Conservation (phyloP, 1,140 invertebrate species). For the Arion vulgaris region DNA sequence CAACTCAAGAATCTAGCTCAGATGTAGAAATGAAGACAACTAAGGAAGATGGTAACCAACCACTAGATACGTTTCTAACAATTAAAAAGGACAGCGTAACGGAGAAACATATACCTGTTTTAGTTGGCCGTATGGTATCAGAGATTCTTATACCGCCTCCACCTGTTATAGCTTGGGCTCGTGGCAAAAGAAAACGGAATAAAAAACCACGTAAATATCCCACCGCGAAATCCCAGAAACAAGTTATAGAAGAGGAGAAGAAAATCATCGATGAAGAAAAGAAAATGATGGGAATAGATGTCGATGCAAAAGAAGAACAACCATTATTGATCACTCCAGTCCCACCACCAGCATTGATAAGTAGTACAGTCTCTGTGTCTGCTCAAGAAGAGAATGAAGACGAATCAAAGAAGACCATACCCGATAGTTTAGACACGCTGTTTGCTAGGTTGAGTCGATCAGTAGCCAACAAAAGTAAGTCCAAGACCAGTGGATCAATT, state of each 20-base stretch:
- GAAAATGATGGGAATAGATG: conserved; percentile 21
- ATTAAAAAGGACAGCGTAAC: not conserved
- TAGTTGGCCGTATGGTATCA: not conserved
- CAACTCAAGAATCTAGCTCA: not conserved
- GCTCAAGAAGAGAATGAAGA: not conserved
- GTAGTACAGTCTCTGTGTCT: not conserved
- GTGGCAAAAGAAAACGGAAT: too few species aligned
- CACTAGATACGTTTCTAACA: conserved; percentile 20
- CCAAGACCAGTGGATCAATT: not conserved
- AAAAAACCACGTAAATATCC: too few species aligned
- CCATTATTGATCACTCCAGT: not conserved
- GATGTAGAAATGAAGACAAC: conserved; percentile 9
- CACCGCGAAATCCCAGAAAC: not conserved
- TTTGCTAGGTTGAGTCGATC: conserved; percentile 1
- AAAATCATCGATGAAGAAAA: not conserved
- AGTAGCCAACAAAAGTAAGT: not conserved
- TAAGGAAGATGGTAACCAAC: conserved; percentile 10
- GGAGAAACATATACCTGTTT: conserved; percentile 7
- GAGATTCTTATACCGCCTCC: conserved; percentile 22
- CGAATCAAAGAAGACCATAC: not conserved
- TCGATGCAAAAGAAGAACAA: not conserved
- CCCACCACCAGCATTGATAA: not conserved
- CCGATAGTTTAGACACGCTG: conserved; percentile 2
- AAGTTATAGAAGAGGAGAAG: not conserved
- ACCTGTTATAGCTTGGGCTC: not conserved